Conservation (phyloP, 2,797 vertebrate species). For the Rhinogobio ventralis region DNA sequence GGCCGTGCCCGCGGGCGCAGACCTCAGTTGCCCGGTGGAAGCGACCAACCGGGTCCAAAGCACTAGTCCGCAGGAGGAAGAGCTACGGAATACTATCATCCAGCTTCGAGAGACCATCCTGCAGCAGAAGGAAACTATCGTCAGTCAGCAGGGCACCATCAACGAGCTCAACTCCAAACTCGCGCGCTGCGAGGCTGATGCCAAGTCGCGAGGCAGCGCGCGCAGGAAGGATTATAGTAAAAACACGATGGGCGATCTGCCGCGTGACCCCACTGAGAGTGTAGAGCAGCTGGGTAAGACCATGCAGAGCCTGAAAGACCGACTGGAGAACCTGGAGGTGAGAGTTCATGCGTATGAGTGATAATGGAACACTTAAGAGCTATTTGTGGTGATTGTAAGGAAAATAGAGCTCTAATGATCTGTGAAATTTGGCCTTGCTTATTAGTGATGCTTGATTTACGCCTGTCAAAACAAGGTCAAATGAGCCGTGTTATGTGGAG, state of each 20-base stretch:
- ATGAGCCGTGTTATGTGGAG: neutral
- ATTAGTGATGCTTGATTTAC: constrained; percentile 2
- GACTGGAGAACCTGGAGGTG: constrained; percentile 95
- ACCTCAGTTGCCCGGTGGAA: constrained; percentile 84
- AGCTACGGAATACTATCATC: constrained; percentile 88
- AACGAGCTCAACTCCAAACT: constrained; percentile 94
- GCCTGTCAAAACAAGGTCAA: neutral
- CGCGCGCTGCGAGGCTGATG: constrained; percentile 86
- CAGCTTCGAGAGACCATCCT: constrained; percentile 94
- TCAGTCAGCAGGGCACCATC: constrained; percentile 91
- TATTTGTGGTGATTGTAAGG: neutral
- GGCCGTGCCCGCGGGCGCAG: constrained; percentile 84
- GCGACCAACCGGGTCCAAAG: constrained; percentile 80
- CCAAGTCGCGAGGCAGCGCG: constrained; percentile 78
- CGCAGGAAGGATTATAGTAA: constrained; percentile 84
- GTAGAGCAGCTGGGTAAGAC: constrained; percentile 95
- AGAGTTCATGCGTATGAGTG: constrained; percentile 31
- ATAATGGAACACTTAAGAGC: neutral
- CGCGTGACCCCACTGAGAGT: constrained; percentile 87
- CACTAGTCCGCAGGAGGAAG: constrained; percentile 86
- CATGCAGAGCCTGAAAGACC: constrained; percentile 93
- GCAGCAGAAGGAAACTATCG: constrained; percentile 95
- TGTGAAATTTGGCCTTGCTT: neutral
- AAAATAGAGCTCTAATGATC: constrained; percentile 1
- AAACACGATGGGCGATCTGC: constrained; percentile 96